A percentile compares a stretch with the other conserved stretches of the same genome.
Evolutionary conservation across 2,113 vertebrate genomes (phyloP).

Genomic region (Elephas maximus): DNA sequence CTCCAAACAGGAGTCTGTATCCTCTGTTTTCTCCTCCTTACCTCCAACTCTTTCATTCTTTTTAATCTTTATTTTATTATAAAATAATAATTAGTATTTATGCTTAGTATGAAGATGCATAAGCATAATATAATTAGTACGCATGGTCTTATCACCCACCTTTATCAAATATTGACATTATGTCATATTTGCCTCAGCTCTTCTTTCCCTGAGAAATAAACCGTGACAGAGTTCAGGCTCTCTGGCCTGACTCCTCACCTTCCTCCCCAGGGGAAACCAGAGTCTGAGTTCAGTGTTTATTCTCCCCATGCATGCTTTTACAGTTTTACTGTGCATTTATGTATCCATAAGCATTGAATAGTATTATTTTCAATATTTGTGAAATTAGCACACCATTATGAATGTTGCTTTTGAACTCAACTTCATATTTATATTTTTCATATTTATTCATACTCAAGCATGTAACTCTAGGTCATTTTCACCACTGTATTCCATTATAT

Average conservation of each 20-base stretch:
- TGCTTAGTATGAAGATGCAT: background rate
- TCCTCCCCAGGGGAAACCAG: background rate
- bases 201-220: conserved; percentile 30
- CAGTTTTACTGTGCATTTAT: background rate
- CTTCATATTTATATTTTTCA: background rate
- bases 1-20: background rate
- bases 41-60: background rate
- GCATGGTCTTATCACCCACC: background rate
- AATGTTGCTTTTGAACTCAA: background rate
- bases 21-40: background rate
- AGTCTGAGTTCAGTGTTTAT: background rate
- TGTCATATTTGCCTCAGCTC: background rate
- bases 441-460: conserved; percentile 38
- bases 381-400: conserved; percentile 25
- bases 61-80: background rate
- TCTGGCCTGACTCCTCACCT: background rate
- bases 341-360: background rate
- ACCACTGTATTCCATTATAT: background rate
- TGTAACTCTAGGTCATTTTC: background rate
- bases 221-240: background rate
- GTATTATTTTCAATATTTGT: background rate
- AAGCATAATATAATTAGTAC: background rate
- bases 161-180: conserved; percentile 43
- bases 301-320: background rate
- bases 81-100: background rate